Evolutionary conservation across 2,888 invertebrate genomes (phyloP).

Genomic region (Eristalis pertinax): DNA sequence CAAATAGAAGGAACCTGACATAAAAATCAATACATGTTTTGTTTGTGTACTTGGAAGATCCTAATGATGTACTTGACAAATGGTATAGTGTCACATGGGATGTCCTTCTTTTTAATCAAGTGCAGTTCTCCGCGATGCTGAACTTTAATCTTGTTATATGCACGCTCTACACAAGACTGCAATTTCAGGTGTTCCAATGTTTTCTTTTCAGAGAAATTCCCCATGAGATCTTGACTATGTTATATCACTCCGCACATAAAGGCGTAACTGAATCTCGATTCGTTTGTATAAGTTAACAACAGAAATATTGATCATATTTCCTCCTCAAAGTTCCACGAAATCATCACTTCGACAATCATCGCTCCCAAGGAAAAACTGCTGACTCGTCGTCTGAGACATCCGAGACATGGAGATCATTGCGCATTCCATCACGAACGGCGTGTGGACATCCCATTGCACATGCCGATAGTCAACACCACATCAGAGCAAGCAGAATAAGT

Average conservation of each 20-base stretch:
- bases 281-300: too few species aligned
- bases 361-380: too few species aligned
- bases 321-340: too few species aligned
- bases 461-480: too few species aligned
- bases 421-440: too few species aligned
- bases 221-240: constrained; percentile 24
- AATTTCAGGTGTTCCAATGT: background rate
- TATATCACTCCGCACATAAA: constrained; percentile 20
- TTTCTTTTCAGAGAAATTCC: background rate
- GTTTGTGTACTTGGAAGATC: constrained; percentile 7
- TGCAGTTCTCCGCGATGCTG: constrained; percentile 31
- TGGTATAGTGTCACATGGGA: background rate
- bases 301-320: too few species aligned
- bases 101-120: background rate
- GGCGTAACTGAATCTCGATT: too few species aligned
- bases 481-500: too few species aligned
- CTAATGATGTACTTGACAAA: constrained; percentile 3
- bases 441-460: too few species aligned
- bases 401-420: too few species aligned
- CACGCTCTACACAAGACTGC: constrained; percentile 33
- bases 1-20: constrained; percentile 20
- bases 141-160: constrained; percentile 25
- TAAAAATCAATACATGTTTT: background rate
- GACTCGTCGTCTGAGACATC: too few species aligned
- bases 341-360: too few species aligned